phyloP scores from a whole-genome alignment of 2,888 invertebrate species.

The Cephus sareptanus region DNA sequence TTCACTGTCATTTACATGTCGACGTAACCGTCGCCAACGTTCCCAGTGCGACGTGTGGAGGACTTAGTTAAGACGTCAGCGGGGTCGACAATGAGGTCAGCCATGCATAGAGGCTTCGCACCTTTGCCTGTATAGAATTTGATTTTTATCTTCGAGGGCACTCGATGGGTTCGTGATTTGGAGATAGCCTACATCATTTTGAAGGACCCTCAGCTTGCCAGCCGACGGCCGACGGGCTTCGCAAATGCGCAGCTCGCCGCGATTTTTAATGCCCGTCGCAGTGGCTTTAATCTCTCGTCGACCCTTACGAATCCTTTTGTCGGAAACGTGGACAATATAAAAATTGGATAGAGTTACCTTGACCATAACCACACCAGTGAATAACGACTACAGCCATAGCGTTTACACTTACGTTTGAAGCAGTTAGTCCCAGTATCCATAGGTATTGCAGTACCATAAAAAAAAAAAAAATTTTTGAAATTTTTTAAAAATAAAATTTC shows the following conservation, averaged over 20 bases:
- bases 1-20: neutral
- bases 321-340: neutral
- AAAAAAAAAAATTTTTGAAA: too few species aligned
- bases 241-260: conserved; percentile 20
- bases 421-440: neutral
- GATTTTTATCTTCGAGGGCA: conserved; percentile 65
- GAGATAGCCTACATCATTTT: conserved; percentile 55
- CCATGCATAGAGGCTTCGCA: conserved; percentile 64
- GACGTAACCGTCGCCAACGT: neutral
- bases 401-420: fast-evolving
- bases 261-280: conserved; percentile 15
- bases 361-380: neutral
- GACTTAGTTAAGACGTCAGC: conserved; percentile 63
- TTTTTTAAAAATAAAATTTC: too few species aligned
- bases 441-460: neutral
- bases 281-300: neutral
- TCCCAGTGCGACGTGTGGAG: conserved; percentile 24
- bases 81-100: conserved; percentile 59
- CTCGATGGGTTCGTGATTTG: conserved; percentile 62
- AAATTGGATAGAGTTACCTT: neutral
- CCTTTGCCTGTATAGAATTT: conserved; percentile 57
- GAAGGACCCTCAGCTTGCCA: conserved; percentile 50
- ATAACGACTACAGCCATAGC: neutral
- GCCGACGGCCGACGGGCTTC: conserved; percentile 42
- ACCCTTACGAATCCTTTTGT: neutral